Conservation (phyloP, 2,888 invertebrate genomes). For the Pristionchus japonicus region DNA sequence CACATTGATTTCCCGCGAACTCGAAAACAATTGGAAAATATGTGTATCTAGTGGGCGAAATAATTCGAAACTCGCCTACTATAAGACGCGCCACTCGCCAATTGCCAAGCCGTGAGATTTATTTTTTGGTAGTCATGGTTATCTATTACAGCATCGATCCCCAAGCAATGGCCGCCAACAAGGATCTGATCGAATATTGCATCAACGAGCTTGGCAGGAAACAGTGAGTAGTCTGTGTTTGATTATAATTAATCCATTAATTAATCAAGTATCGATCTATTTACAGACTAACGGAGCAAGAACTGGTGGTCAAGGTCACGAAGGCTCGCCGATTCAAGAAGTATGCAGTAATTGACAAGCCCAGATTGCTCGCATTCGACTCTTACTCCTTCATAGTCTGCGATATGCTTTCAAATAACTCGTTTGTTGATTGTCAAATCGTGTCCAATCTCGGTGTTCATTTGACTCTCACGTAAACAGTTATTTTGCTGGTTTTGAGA, state of each 20-base stretch:
- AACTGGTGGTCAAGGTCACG: neutral
- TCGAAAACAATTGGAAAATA: neutral
- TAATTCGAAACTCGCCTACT: neutral
- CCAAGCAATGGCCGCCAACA: neutral
- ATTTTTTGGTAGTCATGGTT: neutral
- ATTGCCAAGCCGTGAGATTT: neutral
- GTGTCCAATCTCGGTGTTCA: too few relatives aligned
- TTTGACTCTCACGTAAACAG: too few relatives aligned
- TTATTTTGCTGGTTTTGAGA: too few relatives aligned
- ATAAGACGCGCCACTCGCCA: neutral
- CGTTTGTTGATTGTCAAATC: too few relatives aligned
- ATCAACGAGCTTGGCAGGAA: neutral
- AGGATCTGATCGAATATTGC: neutral
- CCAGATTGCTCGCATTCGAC: too few relatives aligned
- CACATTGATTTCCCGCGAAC: neutral
- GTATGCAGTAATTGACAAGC: too few relatives aligned
- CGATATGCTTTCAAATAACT: too few relatives aligned
- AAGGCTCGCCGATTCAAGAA: constrained; percentile 6
- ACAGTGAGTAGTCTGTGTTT: neutral
- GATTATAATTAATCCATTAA: neutral
- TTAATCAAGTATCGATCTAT: too few relatives aligned
- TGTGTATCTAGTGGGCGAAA: too few relatives aligned
- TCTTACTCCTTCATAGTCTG: too few relatives aligned
- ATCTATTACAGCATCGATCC: neutral
- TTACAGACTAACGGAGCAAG: neutral